Evolutionary conservation across 2,113 vertebrate species (phyloP), one percentile per base, ranked within the genome.

Genomic region (Accipiter virgatus): DNA sequence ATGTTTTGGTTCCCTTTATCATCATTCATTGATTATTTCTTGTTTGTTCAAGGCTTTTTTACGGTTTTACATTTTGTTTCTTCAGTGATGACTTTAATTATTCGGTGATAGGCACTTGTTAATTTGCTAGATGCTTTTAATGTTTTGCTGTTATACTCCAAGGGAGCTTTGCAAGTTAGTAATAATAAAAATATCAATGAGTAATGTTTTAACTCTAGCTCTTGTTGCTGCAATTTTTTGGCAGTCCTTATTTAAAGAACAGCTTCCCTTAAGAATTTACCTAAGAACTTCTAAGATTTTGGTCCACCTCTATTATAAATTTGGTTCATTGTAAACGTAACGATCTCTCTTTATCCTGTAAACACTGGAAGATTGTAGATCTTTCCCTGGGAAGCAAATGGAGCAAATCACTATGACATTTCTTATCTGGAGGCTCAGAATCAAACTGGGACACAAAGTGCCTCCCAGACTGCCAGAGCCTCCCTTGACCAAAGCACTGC

Each of bases 1-100:
- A 95, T 95, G 95, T 95, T 95, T 96, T 96, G 62, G 36, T 94
- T 94, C 55, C 67, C 63, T 94, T 97, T 94, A 94, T 96, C 89
- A 80, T 66, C 40, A 20, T 26, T 15, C 70, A 89, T 87, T 88
- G 88, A 91, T 95, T 95, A 94, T 94, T 95, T 91, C 73, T 95
- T 93, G 62, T 95, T 95, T 94, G 48, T 91, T 91, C 66, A 80
- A 68, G 91, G 73, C 34, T 95, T 82, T 81, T 94, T 97, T 96
- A 84, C 82, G 53, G 86, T 65, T 89, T 87, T 82, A 58, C 10
- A 38, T 90, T 94, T 94, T 94, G 58, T 80, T 91, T 90, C 78
- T 90, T 68, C 81, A 59, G 81, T 25, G 20, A 58, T 1, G 8
- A 58, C 20, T 79, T 91, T 27, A 93, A 86, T 95, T 83, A 77